A percentile compares a stretch with the other conserved stretches of the same genome.
These are phyloP conservation scores for Pterostichus madidus DNA, from an alignment of 2,888 invertebrate genomes.

Conservation along the genomic window DNA sequence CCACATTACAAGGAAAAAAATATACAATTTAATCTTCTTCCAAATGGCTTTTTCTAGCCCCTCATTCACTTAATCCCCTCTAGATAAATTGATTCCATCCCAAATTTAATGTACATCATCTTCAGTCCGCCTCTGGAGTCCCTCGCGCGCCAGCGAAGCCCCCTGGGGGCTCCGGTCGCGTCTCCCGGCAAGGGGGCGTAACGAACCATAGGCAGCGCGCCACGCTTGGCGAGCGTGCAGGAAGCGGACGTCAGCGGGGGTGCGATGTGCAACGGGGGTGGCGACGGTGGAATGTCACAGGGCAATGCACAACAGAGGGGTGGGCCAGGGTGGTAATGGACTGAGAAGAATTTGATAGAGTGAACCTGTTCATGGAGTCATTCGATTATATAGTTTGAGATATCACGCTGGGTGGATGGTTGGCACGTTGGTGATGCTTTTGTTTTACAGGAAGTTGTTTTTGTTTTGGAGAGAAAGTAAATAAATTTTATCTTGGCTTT, in stretches of 20 bases:
- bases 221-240: constrained; percentile 18
- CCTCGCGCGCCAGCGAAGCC: neutral
- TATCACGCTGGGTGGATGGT: neutral
- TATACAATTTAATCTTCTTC: neutral
- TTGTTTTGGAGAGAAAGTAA: too few relatives aligned
- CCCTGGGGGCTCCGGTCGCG: constrained; percentile 18
- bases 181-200: constrained; percentile 30
- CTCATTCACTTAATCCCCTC: constrained; percentile 2
- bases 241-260: constrained; percentile 1
- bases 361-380: constrained; percentile 53
- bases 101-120: constrained; percentile 19
- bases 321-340: constrained; percentile 40
- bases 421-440: neutral
- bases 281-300: neutral
- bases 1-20: neutral
- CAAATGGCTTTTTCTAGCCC: neutral
- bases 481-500: too few relatives aligned
- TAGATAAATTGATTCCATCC: constrained; percentile 38
- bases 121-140: neutral
- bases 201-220: constrained; percentile 43
- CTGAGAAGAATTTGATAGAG: constrained; percentile 62
- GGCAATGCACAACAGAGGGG: neutral
- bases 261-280: neutral
- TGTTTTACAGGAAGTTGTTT: constrained; percentile 2
- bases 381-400: constrained; percentile 45